Base-by-base conservation (phyloP, 2,113 vertebrate genomes). In the Paradisaea rubra region DNA sequence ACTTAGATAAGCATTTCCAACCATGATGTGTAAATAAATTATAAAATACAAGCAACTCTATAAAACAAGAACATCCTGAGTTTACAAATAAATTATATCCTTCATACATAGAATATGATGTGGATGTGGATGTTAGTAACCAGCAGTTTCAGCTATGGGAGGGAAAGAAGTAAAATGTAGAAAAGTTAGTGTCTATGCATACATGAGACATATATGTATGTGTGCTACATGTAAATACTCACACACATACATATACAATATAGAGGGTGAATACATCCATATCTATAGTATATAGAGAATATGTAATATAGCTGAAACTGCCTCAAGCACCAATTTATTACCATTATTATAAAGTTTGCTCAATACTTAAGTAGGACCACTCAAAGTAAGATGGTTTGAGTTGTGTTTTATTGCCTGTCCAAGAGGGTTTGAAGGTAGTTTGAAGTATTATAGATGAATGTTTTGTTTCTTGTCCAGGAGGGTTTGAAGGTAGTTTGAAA, bases 61-160 rank as follows among this genome's bases (percentile, higher is more conserved):
- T 97, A 95, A 96, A 97, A 97, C 97, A 97, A 91, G 92, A 93
- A 93, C 95, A 97, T 98, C 97, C 97, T 96, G 97, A 98, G 97
- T 96, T 97, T 91, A 98, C 97, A 97, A 98, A 98, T 98, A 98
- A 98, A 98, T 98, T 97, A 97, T 95, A 97, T 96, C 94, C 94
- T 98, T 98, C 97, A 97, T 97, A 97, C 96, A 97, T 90, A 89
- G 93, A 94, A 72, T 68, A 93, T 93, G 92, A 59, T 63, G 97
- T 74, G 60, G 71, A 59, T 49, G 72, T 59, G 54, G 42, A 45
- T 85, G 60, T 91, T 91, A 96, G 86, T 96, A 94, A 96, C 80
- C 90, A 97, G 93, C 94, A 97, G 96, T 96, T 97, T 97, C 95
- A 97, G 96, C 95, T 95, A 93, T 41, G 64, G 53, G 87, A 92